phyloP scores from a whole-genome alignment of 2,888 invertebrate genomes.

The Clunio marinus region DNA sequence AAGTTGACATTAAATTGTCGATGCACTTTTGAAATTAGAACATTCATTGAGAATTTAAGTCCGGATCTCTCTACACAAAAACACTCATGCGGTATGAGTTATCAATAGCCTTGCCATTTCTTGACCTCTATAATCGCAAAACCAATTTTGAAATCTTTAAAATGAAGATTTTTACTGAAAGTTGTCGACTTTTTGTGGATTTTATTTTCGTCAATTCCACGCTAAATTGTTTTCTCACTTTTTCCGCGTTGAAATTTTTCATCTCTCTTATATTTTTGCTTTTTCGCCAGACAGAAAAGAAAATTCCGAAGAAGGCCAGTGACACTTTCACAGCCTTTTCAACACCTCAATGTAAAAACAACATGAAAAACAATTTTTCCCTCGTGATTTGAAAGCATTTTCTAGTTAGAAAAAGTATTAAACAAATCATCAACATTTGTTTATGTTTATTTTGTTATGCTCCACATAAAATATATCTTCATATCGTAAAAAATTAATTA shows the following conservation, averaged over 20 bases:
- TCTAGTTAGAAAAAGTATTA: not conserved
- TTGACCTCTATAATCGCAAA: constrained; percentile 37
- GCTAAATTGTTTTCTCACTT: not conserved
- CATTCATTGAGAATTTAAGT: not conserved
- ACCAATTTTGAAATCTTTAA: constrained; percentile 20
- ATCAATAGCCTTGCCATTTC: constrained; percentile 39
- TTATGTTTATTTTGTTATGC: constrained; percentile 15
- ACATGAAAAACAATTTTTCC: not conserved
- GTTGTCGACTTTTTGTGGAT: constrained; percentile 5
- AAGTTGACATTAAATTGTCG: too few relatives aligned
- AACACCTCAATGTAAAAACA: not conserved
- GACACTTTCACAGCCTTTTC: constrained; percentile 10
- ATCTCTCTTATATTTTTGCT: too few relatives aligned
- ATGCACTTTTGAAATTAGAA: constrained; percentile 24
- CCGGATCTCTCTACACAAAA: constrained; percentile 15
- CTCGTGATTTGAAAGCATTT: constrained; percentile 7
- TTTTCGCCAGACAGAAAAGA: not conserved
- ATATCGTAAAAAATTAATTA: constrained; percentile 16
- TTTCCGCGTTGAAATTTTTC: not conserved
- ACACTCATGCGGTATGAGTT: not conserved
- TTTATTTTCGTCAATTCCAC: not conserved
- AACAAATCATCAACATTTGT: constrained; percentile 6
- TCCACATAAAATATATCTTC: constrained; percentile 15
- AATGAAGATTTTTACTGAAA: constrained; percentile 24
- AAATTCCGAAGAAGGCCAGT: not conserved